Conservation (phyloP, 1,140 invertebrate species). For the Cotesia chilonis region DNA sequence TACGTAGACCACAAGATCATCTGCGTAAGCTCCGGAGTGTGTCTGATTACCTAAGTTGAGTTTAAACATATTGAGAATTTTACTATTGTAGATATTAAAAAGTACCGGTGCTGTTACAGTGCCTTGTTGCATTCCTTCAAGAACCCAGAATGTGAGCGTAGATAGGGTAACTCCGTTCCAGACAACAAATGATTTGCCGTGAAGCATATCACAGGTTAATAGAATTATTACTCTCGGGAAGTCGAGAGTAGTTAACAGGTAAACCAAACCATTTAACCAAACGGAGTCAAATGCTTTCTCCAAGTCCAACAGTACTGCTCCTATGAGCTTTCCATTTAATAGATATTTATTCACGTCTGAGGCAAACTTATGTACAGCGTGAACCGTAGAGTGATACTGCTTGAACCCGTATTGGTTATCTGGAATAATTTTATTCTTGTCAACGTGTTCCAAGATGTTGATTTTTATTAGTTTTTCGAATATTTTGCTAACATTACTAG, state of each 20-base stretch:
- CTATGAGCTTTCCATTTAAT: background rate
- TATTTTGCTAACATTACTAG: slow-evolving; percentile 17
- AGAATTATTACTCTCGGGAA: too few species aligned
- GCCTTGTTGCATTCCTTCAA: background rate
- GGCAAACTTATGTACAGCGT: slow-evolving; percentile 27
- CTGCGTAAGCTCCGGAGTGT: slow-evolving; percentile 17
- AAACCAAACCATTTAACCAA: slow-evolving; percentile 34
- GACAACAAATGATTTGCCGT: too few species aligned
- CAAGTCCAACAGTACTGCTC: slow-evolving; percentile 20
- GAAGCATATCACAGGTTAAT: too few species aligned
- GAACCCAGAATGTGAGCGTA: too few species aligned
- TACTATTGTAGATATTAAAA: slow-evolving; percentile 27
- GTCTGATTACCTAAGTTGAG: background rate
- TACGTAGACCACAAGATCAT: slow-evolving; percentile 28
- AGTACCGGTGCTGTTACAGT: slow-evolving; percentile 28
- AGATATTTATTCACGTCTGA: slow-evolving; percentile 13
- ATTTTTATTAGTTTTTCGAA: slow-evolving; percentile 22
- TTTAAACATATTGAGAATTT: slow-evolving; percentile 17
- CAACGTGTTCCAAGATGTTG: background rate
- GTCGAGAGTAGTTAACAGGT: slow-evolving; percentile 30
- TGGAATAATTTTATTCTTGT: slow-evolving; percentile 6
- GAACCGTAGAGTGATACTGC: too few species aligned
- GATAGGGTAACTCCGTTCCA: too few species aligned
- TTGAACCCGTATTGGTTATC: background rate
- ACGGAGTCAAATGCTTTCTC: slow-evolving; percentile 36